Base-by-base conservation (phyloP, 1,140 invertebrate species). In the Hirudo medicinalis region DNA sequence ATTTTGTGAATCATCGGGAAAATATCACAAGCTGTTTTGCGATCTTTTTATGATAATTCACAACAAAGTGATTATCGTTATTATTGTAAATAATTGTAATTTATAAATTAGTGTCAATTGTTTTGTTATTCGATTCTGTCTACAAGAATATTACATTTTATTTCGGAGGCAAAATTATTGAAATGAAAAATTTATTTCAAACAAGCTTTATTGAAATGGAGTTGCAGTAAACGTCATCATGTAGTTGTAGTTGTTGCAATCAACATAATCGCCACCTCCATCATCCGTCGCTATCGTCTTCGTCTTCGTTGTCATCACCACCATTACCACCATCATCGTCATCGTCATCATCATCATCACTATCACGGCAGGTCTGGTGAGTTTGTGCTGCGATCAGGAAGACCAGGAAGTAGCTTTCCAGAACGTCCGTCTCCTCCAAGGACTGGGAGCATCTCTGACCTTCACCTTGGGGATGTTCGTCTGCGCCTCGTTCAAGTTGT, bases 381-480 rank as follows among this genome's bases (percentile, higher is more conserved):
- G 78, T 69, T 72, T 92, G 13, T 85, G 95, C 22, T 96, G 95
- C 83, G 84, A 90, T 70, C 86, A 91, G 53, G 91, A 93, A 81
- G 43, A 49, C 11, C 91, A 94, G 78, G 93, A 97, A 80, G 90
- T 94, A 0, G 94, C 94, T 0, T 97, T 97, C 85, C 93, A 92
- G 73, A 96, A 95, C 82, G 96, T 91, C 82, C 87, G 94, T 60
- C 86, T 97, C n/a, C 94, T 94, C 90, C 93, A 97, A 82, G 91
- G 90, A 54, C 86, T 89, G 27, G 94, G 94, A 0, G 92, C 95
- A 76, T 91, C 95, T 0, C 87, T 95, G 15, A 91, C 91, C 11
- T 96, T 94, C 77, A 88, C 89, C 0, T 72, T 76, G 27, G 78
- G 78, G 71, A 91, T 90, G 4, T 88, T 90, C 75, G 83, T 94